Evolutionary conservation across 2,797 vertebrate genomes (phyloP), one percentile per base, ranked within the genome.

Genomic region (Argya squamiceps): DNA sequence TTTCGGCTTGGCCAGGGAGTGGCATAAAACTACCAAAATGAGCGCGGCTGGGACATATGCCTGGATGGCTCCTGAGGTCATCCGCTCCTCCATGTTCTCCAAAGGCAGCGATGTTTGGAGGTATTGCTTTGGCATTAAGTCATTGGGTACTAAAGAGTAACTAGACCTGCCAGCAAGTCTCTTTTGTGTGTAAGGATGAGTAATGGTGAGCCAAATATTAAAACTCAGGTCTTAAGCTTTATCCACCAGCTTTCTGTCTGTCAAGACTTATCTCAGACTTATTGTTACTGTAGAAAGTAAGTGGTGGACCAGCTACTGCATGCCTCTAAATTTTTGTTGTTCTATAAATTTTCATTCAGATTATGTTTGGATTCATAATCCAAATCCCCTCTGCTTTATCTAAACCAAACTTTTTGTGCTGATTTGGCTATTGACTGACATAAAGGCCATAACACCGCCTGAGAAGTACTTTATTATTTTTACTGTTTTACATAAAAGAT

Each of bases 11-110:
- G 99, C 99, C 50, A 98, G 99, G 59, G 99, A 99, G 96, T 99
- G 99, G 99, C 99, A 99, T 97, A 98, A 98, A 91, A 99, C 99
- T 93, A 99, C 99, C 95, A 99, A 99, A 98, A 99, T 99, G 99
- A 99, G 99, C 9, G 99, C 99, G 1, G 99, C 99, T 9, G 99
- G 99, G 68, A 99, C 99, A 3, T 99, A 99, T 18, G 99, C 99
- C 89, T 99, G 99, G 99, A 99, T 99, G 99, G 99, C 99, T 15
- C 99, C 99, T 2, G 99, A 99, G 95, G 99, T 99, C 97, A 99
- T 99, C 94, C 99, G 99, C 82, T 99, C 99, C 9, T 99, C 99
- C 62, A 99, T 99, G 96, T 99, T 99, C 98, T 99, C 99, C 97
- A 99, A 99, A 97, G 99, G 99, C 98, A 99, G 99, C 90, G 99